phyloP scores from a whole-genome alignment of 2,113 vertebrate genomes.

The Saccopteryx bilineata region DNA sequence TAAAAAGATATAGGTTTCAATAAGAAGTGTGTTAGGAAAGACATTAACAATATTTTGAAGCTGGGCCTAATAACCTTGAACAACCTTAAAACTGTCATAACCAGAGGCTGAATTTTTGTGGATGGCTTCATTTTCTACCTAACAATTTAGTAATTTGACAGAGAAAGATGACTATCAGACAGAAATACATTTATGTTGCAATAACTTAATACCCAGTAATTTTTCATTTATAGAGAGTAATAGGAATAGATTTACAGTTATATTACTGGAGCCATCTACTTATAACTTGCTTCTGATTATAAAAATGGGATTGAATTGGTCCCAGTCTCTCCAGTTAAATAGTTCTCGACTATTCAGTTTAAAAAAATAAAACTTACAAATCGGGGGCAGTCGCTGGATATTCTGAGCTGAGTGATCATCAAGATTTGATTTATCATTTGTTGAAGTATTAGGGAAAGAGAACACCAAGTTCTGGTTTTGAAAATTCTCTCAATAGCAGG shows the following conservation, averaged over 20 bases:
- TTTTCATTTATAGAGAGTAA: conserved; percentile 33
- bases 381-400: neutral
- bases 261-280: neutral
- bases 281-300: conserved; percentile 39
- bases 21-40: neutral
- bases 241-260: conserved; percentile 5
- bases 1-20: neutral
- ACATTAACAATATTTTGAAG: neutral
- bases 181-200: conserved; percentile 51
- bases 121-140: conserved; percentile 66
- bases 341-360: neutral
- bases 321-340: conserved; percentile 7
- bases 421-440: conserved; percentile 31
- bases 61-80: conserved; percentile 56
- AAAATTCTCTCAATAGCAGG: conserved; percentile 49
- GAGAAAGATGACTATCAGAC: conserved; percentile 51
- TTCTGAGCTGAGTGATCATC: neutral
- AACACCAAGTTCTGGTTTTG: conserved; percentile 14
- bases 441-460: neutral
- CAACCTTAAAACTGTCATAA: conserved; percentile 34
- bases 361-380: neutral
- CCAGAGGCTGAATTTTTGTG: conserved; percentile 34
- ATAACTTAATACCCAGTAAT: conserved; percentile 63
- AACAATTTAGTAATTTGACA: conserved; percentile 45
- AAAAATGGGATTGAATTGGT: conserved; percentile 7